A percentile compares a stretch with the other conserved stretches of the same genome.
Conservation (phyloP, 1,140 invertebrate genomes). For the Drosophila carrolli region DNA sequence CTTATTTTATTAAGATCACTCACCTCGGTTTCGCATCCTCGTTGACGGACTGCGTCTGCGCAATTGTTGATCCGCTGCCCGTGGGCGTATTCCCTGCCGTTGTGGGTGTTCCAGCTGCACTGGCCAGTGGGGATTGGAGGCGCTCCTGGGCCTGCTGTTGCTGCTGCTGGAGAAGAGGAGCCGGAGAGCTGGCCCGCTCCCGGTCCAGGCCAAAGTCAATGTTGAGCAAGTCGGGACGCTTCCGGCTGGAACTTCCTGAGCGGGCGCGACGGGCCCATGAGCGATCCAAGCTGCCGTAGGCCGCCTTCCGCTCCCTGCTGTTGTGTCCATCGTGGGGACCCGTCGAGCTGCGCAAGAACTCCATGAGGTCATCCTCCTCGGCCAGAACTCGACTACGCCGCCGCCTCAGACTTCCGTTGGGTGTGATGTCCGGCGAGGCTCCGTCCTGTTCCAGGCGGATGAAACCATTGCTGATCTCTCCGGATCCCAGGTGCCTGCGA, state of each 20-base stretch:
- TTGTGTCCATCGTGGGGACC: constrained; percentile 87
- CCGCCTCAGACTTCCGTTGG: constrained; percentile 93
- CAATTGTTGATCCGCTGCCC: constrained; percentile 38
- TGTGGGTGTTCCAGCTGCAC: constrained; percentile 56
- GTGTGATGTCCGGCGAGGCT: constrained; percentile 94
- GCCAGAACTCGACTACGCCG: constrained; percentile 92
- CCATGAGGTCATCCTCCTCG: constrained; percentile 95
- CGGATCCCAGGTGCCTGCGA: constrained; percentile 88
- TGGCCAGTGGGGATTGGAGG: constrained; percentile 65
- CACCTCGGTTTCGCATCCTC: constrained; percentile 86
- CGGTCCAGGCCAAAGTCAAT: constrained; percentile 89
- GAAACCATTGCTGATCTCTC: constrained; percentile 83
- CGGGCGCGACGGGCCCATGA: constrained; percentile 93
- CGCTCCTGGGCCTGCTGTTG: constrained; percentile 62
- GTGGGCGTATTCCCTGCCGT: constrained; percentile 50
- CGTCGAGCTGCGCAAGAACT: constrained; percentile 91
- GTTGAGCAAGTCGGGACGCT: constrained; percentile 89
- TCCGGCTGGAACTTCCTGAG: constrained; percentile 87
- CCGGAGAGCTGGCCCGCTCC: constrained; percentile 90
- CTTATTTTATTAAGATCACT: neutral
- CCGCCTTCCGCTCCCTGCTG: constrained; percentile 89
- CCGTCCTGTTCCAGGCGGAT: constrained; percentile 86
- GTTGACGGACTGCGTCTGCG: constrained; percentile 49
- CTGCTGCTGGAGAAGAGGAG: constrained; percentile 85
- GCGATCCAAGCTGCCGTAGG: constrained; percentile 94